Evolutionary conservation across 37 sponge, comb jelly and placozoan species (phyloP).

Genomic region (Mnemiopsis leidyi): DNA sequence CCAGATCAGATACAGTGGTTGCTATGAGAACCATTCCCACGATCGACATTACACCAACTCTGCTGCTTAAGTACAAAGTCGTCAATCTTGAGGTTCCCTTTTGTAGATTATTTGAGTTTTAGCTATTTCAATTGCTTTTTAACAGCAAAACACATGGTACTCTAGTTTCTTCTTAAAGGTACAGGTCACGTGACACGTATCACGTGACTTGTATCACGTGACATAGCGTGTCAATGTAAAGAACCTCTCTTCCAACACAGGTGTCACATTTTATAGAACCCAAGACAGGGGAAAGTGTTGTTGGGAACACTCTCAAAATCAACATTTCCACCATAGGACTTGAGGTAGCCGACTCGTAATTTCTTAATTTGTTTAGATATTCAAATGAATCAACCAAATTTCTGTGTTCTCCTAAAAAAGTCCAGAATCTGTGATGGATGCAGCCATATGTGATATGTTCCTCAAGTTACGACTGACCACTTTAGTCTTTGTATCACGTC

Average conservation of each 20-base stretch:
- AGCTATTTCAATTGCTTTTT: too few relatives aligned
- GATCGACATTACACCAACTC: not conserved
- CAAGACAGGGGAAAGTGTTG: not conserved
- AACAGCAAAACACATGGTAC: too few relatives aligned
- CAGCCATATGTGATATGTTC: not conserved
- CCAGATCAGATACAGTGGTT: conserved; percentile 29
- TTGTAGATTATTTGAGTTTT: not conserved
- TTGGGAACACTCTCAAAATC: not conserved
- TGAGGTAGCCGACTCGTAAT: too few relatives aligned
- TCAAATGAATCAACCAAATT: too few relatives aligned
- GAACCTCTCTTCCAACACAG: not conserved
- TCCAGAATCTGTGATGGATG: not conserved
- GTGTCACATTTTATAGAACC: not conserved
- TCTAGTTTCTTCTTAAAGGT: too few relatives aligned
- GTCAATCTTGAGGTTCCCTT: not conserved
- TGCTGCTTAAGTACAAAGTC: not conserved
- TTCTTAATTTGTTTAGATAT: too few relatives aligned
- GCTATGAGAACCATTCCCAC: not conserved
- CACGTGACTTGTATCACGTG: too few relatives aligned
- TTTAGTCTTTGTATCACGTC: too few relatives aligned
- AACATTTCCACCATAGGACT: not conserved
- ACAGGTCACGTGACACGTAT: too few relatives aligned
- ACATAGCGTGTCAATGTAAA: too few relatives aligned
- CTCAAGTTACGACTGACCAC: too few relatives aligned
- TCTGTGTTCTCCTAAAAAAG: not conserved